Evolutionary conservation across 2,113 vertebrate genomes (phyloP).

Genomic region (Dipodomys merriami): DNA sequence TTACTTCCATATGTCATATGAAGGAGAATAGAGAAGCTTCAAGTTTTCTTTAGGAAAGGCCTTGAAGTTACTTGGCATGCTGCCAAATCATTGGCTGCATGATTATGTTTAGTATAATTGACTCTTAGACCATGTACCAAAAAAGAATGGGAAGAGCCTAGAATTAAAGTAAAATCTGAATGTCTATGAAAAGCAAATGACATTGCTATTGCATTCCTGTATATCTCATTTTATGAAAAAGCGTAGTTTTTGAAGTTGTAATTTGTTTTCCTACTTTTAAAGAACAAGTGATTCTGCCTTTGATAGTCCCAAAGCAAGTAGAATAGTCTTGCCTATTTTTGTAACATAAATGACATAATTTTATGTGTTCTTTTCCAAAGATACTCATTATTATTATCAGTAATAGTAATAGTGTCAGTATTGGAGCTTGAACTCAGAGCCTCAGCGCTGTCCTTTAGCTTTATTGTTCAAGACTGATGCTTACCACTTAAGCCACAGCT

Average conservation of each 20-base stretch:
- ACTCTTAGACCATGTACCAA: constrained; percentile 52
- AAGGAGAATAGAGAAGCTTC: constrained; percentile 28
- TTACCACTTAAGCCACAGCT: too few species aligned
- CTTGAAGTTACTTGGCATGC: constrained; percentile 42
- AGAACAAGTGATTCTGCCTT: neutral
- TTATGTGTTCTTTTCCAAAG: constrained; percentile 6
- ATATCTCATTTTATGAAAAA: neutral
- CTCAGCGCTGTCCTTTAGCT: too few species aligned
- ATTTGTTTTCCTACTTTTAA: constrained; percentile 53
- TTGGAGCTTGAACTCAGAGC: too few species aligned
- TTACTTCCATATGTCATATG: constrained; percentile 26
- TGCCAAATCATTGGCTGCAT: neutral
- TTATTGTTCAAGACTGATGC: too few species aligned
- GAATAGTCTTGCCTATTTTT: constrained; percentile 16
- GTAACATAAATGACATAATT: neutral
- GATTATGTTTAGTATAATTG: constrained; percentile 53
- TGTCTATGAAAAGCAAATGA: constrained; percentile 17
- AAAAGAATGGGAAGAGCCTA: constrained; percentile 23
- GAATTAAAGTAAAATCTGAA: constrained; percentile 50
- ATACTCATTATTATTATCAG: neutral
- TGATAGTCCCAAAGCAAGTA: constrained; percentile 15
- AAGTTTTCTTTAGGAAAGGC: constrained; percentile 47
- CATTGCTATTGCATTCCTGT: neutral
- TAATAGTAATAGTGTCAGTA: too few species aligned
- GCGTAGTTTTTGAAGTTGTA: constrained; percentile 48